Base-by-base conservation (phyloP, 2,797 vertebrate species). In the Bovichtus diacanthus region DNA sequence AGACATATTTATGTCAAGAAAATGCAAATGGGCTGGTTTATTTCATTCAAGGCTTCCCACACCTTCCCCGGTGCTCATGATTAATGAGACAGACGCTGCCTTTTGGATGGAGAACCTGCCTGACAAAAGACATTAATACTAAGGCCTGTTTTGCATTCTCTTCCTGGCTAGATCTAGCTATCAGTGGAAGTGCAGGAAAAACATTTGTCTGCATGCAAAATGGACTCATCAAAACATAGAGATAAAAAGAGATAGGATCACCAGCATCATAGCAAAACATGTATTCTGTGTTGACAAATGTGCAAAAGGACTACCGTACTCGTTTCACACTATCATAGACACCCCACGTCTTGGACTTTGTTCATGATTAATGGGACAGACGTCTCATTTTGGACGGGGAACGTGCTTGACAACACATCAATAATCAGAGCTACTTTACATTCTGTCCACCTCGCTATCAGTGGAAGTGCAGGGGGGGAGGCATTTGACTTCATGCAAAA, bases 91-190 rank as follows among this genome's bases (percentile, higher is more conserved):
- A 82, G 70, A 64, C 74, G 3, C 65, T 8, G 44, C 51, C 36
- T 87, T 70, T 69, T 77, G 67, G 78, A 88, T 74, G 85, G 71
- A 82, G 76, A 88, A 86, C 71, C 88, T 84, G 70, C 31, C 74
- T 44, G 76, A 88, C 65, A 76, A 75, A 88, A 76, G 78, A 62
- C 83, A 82, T 91, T 83, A 81, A 84, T 84, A 80, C 69, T 43
- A 19, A 55, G 66, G 47, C 72, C 88, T 87, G 84, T 87, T 92
- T 92, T 82, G 78, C 81, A 89, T 90, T 89, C 81, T 76, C 73
- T 71, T 60, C 74, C 63, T 25, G 61, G 76, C 74, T 69, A 62
- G 70, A 64, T 78, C 54, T 2, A 39, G 76, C 84, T 86, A 72
- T 88, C 78, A 66, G 80, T 67, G 64, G 41, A 82, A 59, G 55